Conservation (phyloP, 2,888 invertebrate genomes). For the Panzeria rudis region DNA sequence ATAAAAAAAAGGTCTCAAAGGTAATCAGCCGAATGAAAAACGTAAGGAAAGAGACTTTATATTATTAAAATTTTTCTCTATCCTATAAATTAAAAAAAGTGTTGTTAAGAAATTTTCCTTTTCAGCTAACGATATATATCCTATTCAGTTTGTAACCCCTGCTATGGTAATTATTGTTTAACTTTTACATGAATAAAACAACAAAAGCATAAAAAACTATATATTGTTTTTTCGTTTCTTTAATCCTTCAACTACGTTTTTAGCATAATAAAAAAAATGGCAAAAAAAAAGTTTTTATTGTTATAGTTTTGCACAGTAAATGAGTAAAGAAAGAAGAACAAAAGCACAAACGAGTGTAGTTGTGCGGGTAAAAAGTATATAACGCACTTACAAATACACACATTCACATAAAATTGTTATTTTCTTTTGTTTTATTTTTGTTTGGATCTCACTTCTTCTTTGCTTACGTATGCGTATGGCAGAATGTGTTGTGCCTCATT, state of each 20-base stretch:
- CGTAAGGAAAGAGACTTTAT: too few species aligned
- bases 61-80: too few species aligned
- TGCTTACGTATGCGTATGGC: background rate
- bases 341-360: background rate
- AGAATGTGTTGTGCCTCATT: background rate
- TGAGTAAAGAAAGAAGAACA: constrained; percentile 1
- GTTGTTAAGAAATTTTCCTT: too few species aligned
- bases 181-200: constrained; percentile 45
- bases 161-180: constrained; percentile 66
- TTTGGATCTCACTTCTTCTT: background rate
- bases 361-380: background rate
- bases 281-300: constrained; percentile 51
- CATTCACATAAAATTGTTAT: constrained; percentile 12
- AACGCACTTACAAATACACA: constrained; percentile 1
- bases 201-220: constrained; percentile 26
- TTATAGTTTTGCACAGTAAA: constrained; percentile 53
- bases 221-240: constrained; percentile 48
- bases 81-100: too few species aligned
- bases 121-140: background rate
- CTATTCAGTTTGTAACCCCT: constrained; percentile 35
- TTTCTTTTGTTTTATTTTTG: constrained; percentile 41
- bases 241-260: constrained; percentile 28
- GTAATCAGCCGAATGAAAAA: too few species aligned
- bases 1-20: too few species aligned
- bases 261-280: constrained; percentile 27